A percentile compares a stretch with the other conserved stretches of the same genome.
Evolutionary conservation across 2,888 invertebrate species (phyloP).

Genomic region (Agriopis aurantiaria): DNA sequence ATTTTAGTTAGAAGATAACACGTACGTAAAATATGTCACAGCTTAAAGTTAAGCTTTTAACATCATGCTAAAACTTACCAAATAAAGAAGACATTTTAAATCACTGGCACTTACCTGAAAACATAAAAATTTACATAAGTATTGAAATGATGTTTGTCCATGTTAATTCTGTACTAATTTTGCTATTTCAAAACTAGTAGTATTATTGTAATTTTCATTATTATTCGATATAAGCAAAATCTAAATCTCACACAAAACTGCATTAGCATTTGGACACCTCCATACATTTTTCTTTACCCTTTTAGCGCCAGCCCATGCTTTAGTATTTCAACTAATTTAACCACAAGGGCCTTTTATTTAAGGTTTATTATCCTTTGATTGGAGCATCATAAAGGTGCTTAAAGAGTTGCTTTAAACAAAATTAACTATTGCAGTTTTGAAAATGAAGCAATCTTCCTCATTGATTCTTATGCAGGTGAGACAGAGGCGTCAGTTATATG

Average conservation of each 20-base stretch:
- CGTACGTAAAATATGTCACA: background rate
- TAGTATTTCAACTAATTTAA: slow-evolving; percentile 45
- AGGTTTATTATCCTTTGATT: slow-evolving; percentile 73
- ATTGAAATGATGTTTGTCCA: too few relatives aligned
- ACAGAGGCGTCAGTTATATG: slow-evolving; percentile 37
- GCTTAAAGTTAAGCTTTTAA: too few relatives aligned
- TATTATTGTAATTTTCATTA: background rate
- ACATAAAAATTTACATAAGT: background rate
- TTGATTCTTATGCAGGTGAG: slow-evolving; percentile 42
- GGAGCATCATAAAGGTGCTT: slow-evolving; percentile 63
- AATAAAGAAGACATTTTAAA: background rate
- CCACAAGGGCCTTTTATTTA: slow-evolving; percentile 61
- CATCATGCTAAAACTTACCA: background rate
- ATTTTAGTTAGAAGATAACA: background rate
- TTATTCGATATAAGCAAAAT: too few relatives aligned
- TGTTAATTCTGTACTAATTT: background rate
- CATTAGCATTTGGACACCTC: slow-evolving; percentile 73
- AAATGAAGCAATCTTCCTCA: slow-evolving; percentile 23
- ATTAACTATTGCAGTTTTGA: slow-evolving; percentile 42
- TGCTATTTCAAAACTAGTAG: background rate
- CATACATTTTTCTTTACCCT: slow-evolving; percentile 62
- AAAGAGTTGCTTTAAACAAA: slow-evolving; percentile 53
- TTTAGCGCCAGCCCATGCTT: slow-evolving; percentile 58
- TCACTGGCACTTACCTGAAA: slow-evolving; percentile 18
- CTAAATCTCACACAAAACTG: too few relatives aligned